Evolutionary conservation across 64 coral and sea anemone species (phyloP), one percentile per base, ranked within the genome.

Genomic region (Pocillopora verrucosa): DNA sequence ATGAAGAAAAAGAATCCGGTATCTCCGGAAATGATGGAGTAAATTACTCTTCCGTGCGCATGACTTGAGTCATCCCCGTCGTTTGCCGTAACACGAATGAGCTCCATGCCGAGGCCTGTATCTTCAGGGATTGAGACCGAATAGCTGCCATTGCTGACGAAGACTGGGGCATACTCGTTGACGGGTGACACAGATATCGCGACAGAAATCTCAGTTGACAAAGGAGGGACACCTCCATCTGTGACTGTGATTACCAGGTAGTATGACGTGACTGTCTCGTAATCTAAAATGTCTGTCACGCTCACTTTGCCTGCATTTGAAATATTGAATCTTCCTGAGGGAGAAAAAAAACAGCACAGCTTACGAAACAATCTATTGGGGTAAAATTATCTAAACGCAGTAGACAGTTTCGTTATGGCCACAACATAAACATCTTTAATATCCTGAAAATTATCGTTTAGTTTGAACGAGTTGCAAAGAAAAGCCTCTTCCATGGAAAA

Each of bases 131-230:
- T 73, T 65, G 82, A 65, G 57, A 78, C 74, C 10, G 74, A 64
- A 16, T 92, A 92, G 0, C 60, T 20, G 9, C 82, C 90, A 14
- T 74, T 87, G 74, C 57, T 92, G 19, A 72, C 78, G 11, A 92
- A 92, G n/a, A 92, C 61, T 74, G 90, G 90, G 1, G 74, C 12
- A 60, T 86, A 51, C 59, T 92, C 90, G 69, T 92, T 92, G 58
- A 92, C 90, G 15, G 81, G 57, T 20, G 83, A 68, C 19, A 92
- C 82, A 26, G 73, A 63, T 35, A 92, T 17, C 30, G 26, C 13
- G 35, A 92, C 74, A 75, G 90, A 76, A 14, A 92, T 65, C 30
- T 77, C 59, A 16, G 62, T 61, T 34, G 90, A 87, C 22, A 73
- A 25, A 16, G 72, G 25, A 56, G 82, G 11, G 16, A 78, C 59